Evolutionary conservation across 2,797 vertebrate species (phyloP), one percentile per base, ranked within the genome.

Genomic region (Sarcophilus harrisii): DNA sequence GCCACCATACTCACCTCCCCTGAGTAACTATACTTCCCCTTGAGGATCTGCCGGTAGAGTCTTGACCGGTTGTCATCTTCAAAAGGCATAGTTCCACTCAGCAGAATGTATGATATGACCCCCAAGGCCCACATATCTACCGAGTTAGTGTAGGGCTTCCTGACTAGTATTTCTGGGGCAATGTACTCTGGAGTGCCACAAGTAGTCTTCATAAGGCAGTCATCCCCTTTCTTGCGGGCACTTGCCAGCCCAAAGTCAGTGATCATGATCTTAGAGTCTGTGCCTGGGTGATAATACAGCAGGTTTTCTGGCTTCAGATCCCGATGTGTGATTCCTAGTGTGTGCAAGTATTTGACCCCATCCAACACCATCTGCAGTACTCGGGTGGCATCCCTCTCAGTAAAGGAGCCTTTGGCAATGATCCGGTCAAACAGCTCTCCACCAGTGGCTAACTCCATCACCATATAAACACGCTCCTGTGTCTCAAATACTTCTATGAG

Each of bases 71-170:
- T 99, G 98, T 99, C 99, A 0, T 99, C 99, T 97, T 99, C 99
- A 11, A 99, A 99, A 95, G 99, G 99, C 99, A 99, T 99, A 9
- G 99, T 99, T 94, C 99, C 99, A 0, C 99, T 99, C 96, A 99
- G 99, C 95, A 99, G 99, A 96, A 99, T 99, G 98, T 99, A 99
- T 0, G 99, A 99, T 92, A 99, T 99, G 92, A 99, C 99, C 0
- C 99, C 99, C 94, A 99, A 98, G 0, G 99, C 99, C 99, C 99
- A 99, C 99, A 99, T 99, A 98, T 99, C 99, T 91, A 99, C 99
- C 0, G 99, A 99, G 58, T 99, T 99, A 0, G 99, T 99, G 95
- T 99, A 99, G 0, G 99, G 99, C 97, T 99, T 99, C 96, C 99
- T 99, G 95, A 99, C 99, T 96, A 99, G 98, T 97, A 99, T 99